Evolutionary conservation across 2,888 invertebrate genomes (phyloP), one percentile per base, ranked within the genome.

Genomic region (Drosophila meridiana): DNA sequence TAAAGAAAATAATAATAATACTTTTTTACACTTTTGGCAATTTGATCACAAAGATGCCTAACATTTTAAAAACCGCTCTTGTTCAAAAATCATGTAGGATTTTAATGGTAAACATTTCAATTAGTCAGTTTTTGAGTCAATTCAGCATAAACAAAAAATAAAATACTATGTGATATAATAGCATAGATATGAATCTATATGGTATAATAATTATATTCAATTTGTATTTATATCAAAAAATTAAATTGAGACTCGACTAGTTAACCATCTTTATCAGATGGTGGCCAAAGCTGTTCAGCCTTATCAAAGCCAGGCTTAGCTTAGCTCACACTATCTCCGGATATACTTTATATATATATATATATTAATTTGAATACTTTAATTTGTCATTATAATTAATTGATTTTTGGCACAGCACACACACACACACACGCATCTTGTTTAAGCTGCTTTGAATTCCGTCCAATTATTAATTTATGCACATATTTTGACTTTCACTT

Each of bases 401-500:
- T 38, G 55, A 26, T n/a, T 50, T 50, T 61, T 55, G 56, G 65
- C 74, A 62, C 45, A n/a, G 30, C 8, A 9, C 45, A 26, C 34
- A 38, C 8, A 9, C 45, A 26, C 34, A 26, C 3, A 7, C 42
- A 7, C 7, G 20, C 20, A 20, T 20, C 14, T 9, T 30, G 4
- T 28, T 32, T 20, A 20, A 14, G 5, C 55, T 7, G 38, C 32
- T 67, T 67, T 66, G 14, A 45, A 69, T 40, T 30, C 40, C 36
- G 20, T n/a, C 9, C 62, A 69, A 61, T 72, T 60, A 57, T 64
- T 82, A 86, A 84, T 87, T 89, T 81, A 87, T 87, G 87, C 89
- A 77, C 72, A 42, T n/a, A 26, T 73, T 50, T 20, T 50, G 60
- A 77, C 87, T 89, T 85, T 89, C 88, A 89, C 89, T 89, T 55